These are phyloP conservation scores for Galagoides demidoff DNA, from an alignment of 2,797 vertebrate species.

Conservation along the genomic window DNA sequence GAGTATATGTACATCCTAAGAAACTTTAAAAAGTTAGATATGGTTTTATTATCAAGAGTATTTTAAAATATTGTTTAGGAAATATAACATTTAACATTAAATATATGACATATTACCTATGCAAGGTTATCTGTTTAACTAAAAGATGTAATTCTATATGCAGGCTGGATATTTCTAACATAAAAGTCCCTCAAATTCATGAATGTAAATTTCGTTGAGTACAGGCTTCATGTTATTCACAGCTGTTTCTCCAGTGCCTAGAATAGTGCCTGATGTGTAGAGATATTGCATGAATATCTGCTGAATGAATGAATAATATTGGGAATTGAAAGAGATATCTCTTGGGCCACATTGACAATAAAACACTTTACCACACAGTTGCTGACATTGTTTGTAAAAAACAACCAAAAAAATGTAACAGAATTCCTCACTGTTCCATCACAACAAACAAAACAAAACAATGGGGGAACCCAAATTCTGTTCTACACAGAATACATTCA, in stretches of 20 bases:
- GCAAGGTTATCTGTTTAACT: not conserved
- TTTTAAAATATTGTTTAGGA: not conserved
- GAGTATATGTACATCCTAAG: not conserved
- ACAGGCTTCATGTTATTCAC: not conserved
- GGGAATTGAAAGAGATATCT: not conserved
- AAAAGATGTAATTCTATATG: constrained; percentile 14
- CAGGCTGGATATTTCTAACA: not conserved
- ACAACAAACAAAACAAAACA: not conserved
- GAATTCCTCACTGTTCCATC: not conserved
- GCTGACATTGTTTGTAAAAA: not conserved
- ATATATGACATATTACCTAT: not conserved
- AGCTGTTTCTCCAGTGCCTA: not conserved
- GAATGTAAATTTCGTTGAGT: not conserved
- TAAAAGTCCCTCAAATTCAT: not conserved
- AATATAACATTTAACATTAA: not conserved
- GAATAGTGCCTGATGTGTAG: not conserved
- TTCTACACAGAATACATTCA: not conserved
- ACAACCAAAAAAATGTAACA: not conserved
- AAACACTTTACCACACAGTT: not conserved
- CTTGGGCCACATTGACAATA: not conserved
- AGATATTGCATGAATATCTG: not conserved
- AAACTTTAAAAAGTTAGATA: not conserved
- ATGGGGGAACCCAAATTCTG: not conserved
- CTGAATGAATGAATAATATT: not conserved
- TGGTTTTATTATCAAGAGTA: not conserved